A percentile compares a stretch with the other conserved stretches of the same genome.
Conservation (phyloP, 2,113 vertebrate genomes). For the Apeltes quadracus region DNA sequence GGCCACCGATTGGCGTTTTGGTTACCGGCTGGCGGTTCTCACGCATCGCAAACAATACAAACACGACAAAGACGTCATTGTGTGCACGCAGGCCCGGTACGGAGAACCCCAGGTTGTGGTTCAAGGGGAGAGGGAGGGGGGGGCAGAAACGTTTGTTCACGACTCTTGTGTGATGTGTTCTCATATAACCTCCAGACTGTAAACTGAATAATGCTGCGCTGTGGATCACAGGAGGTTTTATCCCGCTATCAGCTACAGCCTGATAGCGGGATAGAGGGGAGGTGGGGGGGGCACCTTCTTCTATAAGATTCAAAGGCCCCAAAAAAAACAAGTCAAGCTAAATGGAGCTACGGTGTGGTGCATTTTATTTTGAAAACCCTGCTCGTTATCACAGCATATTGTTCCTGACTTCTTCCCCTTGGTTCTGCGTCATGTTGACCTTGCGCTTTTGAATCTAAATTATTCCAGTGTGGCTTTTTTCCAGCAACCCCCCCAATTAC, state of each 20-base stretch:
- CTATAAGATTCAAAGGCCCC: background rate
- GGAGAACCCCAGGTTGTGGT: too few relatives aligned
- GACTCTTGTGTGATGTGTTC: too few relatives aligned
- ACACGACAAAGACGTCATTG: background rate
- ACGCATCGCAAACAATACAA: slow-evolving; percentile 15
- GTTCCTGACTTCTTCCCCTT: background rate
- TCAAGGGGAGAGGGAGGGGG: too few relatives aligned
- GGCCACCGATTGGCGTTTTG: background rate
- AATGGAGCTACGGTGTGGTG: background rate
- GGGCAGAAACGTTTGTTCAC: too few relatives aligned
- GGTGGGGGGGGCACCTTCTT: background rate
- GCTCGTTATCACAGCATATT: background rate
- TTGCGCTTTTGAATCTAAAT: background rate
- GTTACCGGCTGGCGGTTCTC: slow-evolving; percentile 27
- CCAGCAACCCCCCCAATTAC: background rate
- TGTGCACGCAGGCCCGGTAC: background rate
- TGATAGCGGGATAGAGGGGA: too few relatives aligned
- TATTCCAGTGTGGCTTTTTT: background rate
- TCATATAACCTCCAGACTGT: too few relatives aligned
- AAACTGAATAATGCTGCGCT: slow-evolving; percentile 21
- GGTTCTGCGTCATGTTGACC: background rate
- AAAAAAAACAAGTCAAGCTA: background rate
- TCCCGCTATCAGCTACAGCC: slow-evolving; percentile 17
- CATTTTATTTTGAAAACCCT: background rate
- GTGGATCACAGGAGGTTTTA: slow-evolving; percentile 34